phyloP scores from a whole-genome alignment of 2,113 vertebrate species.

The Lepidothrix coronata region DNA sequence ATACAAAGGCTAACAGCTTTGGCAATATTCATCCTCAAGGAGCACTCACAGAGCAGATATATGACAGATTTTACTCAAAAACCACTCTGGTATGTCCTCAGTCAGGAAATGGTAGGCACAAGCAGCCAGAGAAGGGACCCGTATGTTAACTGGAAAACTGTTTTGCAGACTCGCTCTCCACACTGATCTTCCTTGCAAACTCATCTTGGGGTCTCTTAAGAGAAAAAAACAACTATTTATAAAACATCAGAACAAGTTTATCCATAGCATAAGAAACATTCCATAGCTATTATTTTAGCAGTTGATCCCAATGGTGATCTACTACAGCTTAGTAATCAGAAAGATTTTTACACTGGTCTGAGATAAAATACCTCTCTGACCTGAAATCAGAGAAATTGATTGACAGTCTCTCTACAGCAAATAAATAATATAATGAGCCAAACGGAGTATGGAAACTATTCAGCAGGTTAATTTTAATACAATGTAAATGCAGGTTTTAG shows the following conservation, averaged over 20 bases:
- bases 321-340: background rate
- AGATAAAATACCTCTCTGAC: background rate
- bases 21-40: background rate
- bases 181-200: background rate
- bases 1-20: background rate
- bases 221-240: background rate
- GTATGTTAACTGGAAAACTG: background rate
- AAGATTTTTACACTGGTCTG: background rate
- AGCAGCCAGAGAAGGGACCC: background rate
- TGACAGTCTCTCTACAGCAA: background rate
- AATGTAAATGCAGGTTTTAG: conserved; percentile 22
- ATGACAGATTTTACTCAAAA: background rate
- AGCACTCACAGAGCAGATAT: background rate
- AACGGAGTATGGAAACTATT: conserved; percentile 33
- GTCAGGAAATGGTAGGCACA: background rate
- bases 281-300: background rate
- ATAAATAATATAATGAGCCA: conserved; percentile 18
- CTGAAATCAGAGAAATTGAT: conserved; percentile 10
- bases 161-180: background rate
- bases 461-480: conserved; percentile 52
- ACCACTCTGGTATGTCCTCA: background rate
- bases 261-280: background rate
- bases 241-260: background rate
- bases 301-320: background rate
- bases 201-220: background rate